Conservation (phyloP, 2,797 vertebrate genomes). For the Sebastes cheni region DNA sequence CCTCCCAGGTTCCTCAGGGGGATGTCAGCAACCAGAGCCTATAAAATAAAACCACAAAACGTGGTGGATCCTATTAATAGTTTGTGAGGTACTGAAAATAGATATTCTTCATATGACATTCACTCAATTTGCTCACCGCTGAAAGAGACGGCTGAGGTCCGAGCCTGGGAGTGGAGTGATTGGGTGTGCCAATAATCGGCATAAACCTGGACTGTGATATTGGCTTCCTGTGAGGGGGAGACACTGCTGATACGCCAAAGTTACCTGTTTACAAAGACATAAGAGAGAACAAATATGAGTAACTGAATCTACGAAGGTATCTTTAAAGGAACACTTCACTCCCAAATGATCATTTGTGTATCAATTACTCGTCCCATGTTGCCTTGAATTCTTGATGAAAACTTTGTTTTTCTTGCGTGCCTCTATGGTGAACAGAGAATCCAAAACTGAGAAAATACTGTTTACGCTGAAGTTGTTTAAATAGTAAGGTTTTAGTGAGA, state of each 20-base stretch:
- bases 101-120: accelerated
- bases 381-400: background rate
- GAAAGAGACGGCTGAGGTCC: slow-evolving; percentile 21
- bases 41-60: background rate
- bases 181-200: slow-evolving; percentile 2
- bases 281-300: background rate
- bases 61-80: accelerated
- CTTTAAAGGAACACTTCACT: background rate
- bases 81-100: background rate
- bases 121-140: slow-evolving; percentile 51
- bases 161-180: slow-evolving; percentile 61
- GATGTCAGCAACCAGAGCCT: slow-evolving; percentile 66
- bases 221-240: slow-evolving; percentile 27
- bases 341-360: background rate
- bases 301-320: background rate
- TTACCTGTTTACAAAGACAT: slow-evolving; percentile 56
- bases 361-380: no score
- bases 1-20: slow-evolving; percentile 60
- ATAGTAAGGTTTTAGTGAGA: no score
- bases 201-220: slow-evolving; percentile 31
- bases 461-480: no score
- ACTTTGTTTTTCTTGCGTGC: no score
- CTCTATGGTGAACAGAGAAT: no score
- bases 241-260: slow-evolving; percentile 41
- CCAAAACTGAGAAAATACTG: no score